Conservation (phyloP, 2,113 vertebrate genomes). For the Malurus cyaneus region DNA sequence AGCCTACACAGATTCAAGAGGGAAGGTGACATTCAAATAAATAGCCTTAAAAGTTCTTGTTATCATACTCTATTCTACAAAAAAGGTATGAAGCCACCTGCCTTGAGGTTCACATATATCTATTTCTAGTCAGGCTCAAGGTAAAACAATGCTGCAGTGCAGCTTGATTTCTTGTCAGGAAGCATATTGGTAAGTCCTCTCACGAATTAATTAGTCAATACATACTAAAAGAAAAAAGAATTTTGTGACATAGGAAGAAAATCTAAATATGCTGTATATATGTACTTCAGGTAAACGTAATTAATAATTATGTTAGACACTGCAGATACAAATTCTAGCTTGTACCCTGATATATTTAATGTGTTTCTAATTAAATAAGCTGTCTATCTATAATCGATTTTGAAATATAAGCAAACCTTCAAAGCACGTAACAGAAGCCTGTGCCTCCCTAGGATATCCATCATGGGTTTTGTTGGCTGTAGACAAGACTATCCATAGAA, state of each 20-base stretch:
- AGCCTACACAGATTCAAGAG: background rate
- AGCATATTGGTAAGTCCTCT: background rate
- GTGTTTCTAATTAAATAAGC: background rate
- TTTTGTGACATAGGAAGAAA: background rate
- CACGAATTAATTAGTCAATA: background rate
- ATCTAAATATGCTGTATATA: background rate
- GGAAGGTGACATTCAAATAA: background rate
- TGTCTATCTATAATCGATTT: background rate
- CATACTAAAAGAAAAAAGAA: background rate
- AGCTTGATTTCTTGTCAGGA: background rate
- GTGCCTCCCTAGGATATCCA: background rate
- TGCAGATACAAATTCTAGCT: background rate
- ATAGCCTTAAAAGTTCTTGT: background rate
- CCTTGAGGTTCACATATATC: background rate
- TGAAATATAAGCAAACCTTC: background rate
- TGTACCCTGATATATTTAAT: background rate
- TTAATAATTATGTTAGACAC: background rate
- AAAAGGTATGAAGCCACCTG: background rate
- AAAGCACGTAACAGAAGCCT: background rate
- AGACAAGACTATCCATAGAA: background rate
- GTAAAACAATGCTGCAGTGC: background rate
- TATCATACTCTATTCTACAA: background rate
- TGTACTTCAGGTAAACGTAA: background rate
- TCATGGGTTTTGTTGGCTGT: background rate
- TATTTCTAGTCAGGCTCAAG: background rate